Base-by-base conservation (phyloP, 2,113 vertebrate genomes). In the Mystacornis crossleyi region DNA sequence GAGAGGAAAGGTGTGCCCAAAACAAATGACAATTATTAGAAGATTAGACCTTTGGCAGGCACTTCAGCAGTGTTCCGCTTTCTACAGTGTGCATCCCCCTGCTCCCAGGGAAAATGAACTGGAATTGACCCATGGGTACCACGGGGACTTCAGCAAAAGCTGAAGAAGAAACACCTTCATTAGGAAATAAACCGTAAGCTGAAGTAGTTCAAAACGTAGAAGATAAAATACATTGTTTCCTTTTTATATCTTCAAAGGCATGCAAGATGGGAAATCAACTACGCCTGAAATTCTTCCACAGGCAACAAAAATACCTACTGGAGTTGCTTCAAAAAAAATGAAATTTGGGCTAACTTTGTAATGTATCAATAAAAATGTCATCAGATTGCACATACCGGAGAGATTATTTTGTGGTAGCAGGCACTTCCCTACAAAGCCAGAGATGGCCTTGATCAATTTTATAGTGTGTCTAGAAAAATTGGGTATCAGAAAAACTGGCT, bases 351-450 rank as follows among this genome's bases (percentile, higher is more conserved):
- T 94, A 95, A 94, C 93, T 93, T 90, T 83, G 40, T 74, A 84
- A 90, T 74, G 40, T 86, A 96, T 86, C 88, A 94, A 93, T 95
- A 96, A 94, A 96, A 97, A 83, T 90, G 88, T 93, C 86, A 95
- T 78, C 69, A 83, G 90, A 67, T 48, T 83, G 75, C 65, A 81
- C 74, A 88, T 43, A 83, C 43, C 42, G 95, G 79, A 83, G 47
- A 86, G 51, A 95, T 93, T 94, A 94, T 86, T 74, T 71, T 71
- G 80, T 36, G 65, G 55, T 67, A 93, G 16, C 43, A 92, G 67
- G 67, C 58, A 89, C 65, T 90, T 92, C 43, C 47, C 47, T 64
- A 90, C 67, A 92, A 92, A 92, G 79, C n/a, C 65, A 94, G 69
- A 90, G 75, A 89, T 66, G 31, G 67, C 65, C 88, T 93, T 94